These are phyloP conservation scores for Byasa hedistus DNA, from an alignment of 2,888 invertebrate species.

Conservation along the genomic window DNA sequence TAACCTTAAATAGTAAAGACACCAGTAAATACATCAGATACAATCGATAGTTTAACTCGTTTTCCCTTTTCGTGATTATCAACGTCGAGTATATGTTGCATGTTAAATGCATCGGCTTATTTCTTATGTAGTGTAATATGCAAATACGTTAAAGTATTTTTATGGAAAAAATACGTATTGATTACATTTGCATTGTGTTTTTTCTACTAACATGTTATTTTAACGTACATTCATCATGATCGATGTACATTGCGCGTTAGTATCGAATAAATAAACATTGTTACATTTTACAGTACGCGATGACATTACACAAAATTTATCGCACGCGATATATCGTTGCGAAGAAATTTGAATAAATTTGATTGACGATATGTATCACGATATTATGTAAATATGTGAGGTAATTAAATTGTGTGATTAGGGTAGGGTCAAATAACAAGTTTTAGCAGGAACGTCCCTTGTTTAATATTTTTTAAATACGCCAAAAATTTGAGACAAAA, in stretches of 20 bases:
- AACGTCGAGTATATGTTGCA: too few relatives aligned
- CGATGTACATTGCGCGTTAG: conserved; percentile 10
- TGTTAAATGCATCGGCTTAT: background rate
- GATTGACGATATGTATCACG: conserved; percentile 3
- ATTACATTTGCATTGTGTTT: background rate
- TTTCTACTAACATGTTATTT: background rate
- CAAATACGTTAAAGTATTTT: background rate
- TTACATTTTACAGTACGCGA: conserved; percentile 9
- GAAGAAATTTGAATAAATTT: background rate
- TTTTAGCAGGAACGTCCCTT: background rate
- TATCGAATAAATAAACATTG: conserved; percentile 14
- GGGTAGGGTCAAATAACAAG: background rate
- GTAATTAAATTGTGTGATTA: background rate
- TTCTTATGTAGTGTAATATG: background rate
- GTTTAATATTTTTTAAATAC: background rate
- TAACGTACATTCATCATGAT: conserved; percentile 14
- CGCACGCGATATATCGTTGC: conserved; percentile 17
- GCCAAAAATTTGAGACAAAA: background rate
- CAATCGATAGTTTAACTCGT: too few relatives aligned
- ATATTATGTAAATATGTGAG: conserved; percentile 1
- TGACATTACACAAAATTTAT: conserved; percentile 6
- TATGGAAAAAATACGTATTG: too few relatives aligned
- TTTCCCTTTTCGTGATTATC: too few relatives aligned
- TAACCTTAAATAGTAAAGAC: too few relatives aligned
- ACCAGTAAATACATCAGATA: too few relatives aligned